phyloP scores from a whole-genome alignment of 2,888 invertebrate genomes.

The Gymnocheta viridis region DNA sequence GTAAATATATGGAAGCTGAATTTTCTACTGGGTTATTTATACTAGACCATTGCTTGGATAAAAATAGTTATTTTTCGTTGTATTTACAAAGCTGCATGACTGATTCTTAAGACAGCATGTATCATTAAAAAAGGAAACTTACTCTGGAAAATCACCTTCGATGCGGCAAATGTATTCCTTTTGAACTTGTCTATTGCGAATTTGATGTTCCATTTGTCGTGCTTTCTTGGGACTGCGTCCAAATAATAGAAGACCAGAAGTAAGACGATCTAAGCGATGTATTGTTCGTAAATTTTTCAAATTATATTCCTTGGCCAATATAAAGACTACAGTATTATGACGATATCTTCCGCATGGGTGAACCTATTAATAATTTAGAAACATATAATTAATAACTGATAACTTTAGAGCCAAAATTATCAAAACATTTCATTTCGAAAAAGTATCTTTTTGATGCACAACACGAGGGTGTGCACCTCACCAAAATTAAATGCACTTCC shows the following conservation, averaged over 20 bases:
- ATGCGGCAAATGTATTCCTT: conserved; percentile 98
- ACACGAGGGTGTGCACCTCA: no score
- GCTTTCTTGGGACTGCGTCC: conserved; percentile 97
- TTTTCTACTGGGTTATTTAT: no score
- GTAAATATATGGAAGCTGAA: no score
- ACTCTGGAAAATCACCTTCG: conserved; percentile 96
- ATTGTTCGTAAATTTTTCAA: conserved; percentile 96
- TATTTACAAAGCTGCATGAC: no score
- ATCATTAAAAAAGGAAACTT: conserved; percentile 78
- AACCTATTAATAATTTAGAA: conserved; percentile 84
- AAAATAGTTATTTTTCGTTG: no score
- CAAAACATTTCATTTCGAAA: not conserved
- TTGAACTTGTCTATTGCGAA: conserved; percentile 93
- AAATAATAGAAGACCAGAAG: conserved; percentile 95
- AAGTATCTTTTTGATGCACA: not conserved
- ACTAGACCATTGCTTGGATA: no score
- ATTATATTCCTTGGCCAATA: conserved; percentile 97
- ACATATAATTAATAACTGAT: not conserved
- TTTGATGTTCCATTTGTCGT: conserved; percentile 96
- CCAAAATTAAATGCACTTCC: no score
- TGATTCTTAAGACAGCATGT: not conserved
- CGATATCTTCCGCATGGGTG: conserved; percentile 99
- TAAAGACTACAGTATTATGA: conserved; percentile 98
- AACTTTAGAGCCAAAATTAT: not conserved
- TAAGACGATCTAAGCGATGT: conserved; percentile 97